These are phyloP conservation scores for Heliconius hermathena DNA, from an alignment of 1,140 invertebrate genomes.

Conservation along the genomic window DNA sequence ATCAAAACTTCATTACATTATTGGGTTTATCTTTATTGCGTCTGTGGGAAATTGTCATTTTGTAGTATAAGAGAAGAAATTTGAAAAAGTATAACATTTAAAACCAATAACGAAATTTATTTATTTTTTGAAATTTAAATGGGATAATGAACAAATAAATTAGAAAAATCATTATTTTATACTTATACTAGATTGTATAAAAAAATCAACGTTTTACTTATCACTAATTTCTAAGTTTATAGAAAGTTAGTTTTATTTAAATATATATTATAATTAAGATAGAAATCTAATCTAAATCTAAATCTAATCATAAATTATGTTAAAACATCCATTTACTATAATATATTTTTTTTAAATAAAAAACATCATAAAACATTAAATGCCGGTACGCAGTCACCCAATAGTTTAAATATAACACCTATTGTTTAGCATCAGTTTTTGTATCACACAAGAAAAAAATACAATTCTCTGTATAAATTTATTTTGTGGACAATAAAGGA, in stretches of 20 bases:
- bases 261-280: too few species aligned
- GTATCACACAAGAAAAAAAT: background rate
- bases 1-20: background rate
- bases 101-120: too few species aligned
- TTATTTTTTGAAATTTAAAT: too few species aligned
- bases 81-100: too few species aligned
- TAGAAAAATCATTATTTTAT: too few species aligned
- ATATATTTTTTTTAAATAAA: background rate
- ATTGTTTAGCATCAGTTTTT: background rate
- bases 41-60: background rate
- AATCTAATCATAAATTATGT: background rate
- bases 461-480: background rate
- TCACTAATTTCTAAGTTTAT: too few species aligned
- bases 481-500: background rate
- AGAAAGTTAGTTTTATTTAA: too few species aligned
- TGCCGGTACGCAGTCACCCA: background rate
- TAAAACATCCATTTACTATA: background rate
- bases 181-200: too few species aligned
- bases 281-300: background rate
- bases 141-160: too few species aligned
- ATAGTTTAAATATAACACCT: background rate
- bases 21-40: background rate
- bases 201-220: too few species aligned
- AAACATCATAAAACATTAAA: background rate
- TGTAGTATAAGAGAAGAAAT: background rate